phyloP scores from a whole-genome alignment of 2,797 vertebrate species.

The Sternotherus odoratus region DNA sequence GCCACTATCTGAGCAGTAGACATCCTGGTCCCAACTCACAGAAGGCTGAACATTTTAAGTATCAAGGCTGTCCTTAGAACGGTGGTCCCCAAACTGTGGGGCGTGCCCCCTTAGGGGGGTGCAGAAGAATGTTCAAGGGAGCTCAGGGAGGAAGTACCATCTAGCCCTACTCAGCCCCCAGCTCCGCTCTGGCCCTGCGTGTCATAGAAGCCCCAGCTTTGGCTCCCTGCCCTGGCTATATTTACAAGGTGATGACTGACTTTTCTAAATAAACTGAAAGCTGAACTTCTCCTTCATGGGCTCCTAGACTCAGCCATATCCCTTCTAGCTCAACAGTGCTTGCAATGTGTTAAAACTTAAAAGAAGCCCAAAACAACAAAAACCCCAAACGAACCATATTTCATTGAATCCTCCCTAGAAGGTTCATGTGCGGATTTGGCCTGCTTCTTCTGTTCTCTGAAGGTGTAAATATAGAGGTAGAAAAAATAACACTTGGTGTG shows the following conservation, averaged over 20 bases:
- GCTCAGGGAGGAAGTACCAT: too few relatives aligned
- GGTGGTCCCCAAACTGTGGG: too few relatives aligned
- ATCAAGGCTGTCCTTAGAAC: not conserved
- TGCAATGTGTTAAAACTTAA: not conserved
- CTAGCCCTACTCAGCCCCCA: too few relatives aligned
- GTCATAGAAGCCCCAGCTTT: too few relatives aligned
- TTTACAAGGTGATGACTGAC: not conserved
- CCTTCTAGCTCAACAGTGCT: not conserved
- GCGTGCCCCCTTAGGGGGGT: too few relatives aligned
- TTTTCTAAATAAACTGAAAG: not conserved
- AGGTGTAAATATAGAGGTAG: slow-evolving; percentile 56
- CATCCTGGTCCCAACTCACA: not conserved
- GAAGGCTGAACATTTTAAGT: fast-evolving
- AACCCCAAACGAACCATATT: not conserved
- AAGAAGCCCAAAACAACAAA: not conserved
- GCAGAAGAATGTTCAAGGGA: too few relatives aligned
- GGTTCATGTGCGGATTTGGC: slow-evolving; percentile 1
- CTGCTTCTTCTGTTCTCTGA: slow-evolving; percentile 25
- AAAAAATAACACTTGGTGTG: slow-evolving; percentile 51
- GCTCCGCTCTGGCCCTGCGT: too few relatives aligned
- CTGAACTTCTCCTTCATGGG: not conserved
- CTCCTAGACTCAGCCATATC: not conserved
- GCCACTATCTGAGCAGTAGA: not conserved
- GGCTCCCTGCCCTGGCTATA: too few relatives aligned
- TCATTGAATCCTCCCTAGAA: slow-evolving; percentile 8